Evolutionary conservation across 2,113 vertebrate species (phyloP).

Genomic region (Caretta caretta): DNA sequence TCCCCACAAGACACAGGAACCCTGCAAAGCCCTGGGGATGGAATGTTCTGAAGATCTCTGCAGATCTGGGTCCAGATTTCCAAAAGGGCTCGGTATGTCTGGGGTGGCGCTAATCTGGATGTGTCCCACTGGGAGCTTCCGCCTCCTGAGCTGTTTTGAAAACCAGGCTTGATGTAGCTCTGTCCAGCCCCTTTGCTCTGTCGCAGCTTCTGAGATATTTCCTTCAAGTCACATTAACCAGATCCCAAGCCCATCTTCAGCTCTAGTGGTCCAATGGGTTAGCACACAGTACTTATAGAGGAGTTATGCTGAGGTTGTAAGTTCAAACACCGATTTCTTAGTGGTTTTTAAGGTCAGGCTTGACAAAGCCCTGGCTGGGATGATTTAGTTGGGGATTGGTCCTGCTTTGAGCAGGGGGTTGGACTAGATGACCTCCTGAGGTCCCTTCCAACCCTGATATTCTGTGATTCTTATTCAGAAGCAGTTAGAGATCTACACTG

Average conservation of each 20-base stretch:
- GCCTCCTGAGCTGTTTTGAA: neutral
- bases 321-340: no score
- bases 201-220: neutral
- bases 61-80: neutral
- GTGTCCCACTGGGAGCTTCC: rapidly evolving
- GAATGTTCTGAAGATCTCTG: neutral
- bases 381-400: no score
- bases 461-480: neutral
- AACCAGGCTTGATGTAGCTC: neutral
- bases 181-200: neutral
- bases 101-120: neutral
- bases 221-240: neutral
- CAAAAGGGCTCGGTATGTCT: neutral
- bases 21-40: neutral
- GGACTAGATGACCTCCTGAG: no score
- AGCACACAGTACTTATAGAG: no score
- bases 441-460: no score
- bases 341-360: no score
- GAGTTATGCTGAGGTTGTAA: no score
- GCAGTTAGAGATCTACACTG: neutral
- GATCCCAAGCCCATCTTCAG: neutral
- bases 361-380: no score
- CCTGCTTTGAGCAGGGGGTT: no score
- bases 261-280: no score
- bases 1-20: neutral